Evolutionary conservation across 2,113 vertebrate genomes (phyloP).

Genomic region (Microtus richardsoni): DNA sequence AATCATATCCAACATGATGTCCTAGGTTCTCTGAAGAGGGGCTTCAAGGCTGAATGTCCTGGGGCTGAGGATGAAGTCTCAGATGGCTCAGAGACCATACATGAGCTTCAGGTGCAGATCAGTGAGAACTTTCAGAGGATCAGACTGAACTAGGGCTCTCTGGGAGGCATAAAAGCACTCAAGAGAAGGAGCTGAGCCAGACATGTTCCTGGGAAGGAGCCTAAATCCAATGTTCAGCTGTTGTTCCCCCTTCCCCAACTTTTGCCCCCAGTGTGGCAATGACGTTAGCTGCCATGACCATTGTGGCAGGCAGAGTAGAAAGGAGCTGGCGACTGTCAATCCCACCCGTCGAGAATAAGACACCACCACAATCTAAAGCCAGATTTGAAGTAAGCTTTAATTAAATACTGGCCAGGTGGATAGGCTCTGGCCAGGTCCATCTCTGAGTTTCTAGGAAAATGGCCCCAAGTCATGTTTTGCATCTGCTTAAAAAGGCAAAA

Average conservation of each 20-base stretch:
- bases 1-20: background rate
- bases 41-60: background rate
- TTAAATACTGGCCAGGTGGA: too few species aligned
- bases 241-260: background rate
- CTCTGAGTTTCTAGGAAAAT: too few species aligned
- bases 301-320: background rate
- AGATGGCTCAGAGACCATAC: background rate
- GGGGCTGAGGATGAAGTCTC: background rate
- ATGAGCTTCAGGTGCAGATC: background rate
- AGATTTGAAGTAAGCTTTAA: too few species aligned
- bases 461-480: too few species aligned
- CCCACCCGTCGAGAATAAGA: too few species aligned
- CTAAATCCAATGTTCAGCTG: background rate
- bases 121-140: background rate
- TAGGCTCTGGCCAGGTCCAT: too few species aligned
- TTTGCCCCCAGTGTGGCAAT: background rate
- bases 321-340: background rate
- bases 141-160: background rate
- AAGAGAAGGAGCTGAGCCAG: background rate
- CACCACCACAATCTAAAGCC: too few species aligned
- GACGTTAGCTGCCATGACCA: background rate
- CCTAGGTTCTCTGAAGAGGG: background rate
- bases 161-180: background rate
- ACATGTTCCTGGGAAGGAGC: background rate
- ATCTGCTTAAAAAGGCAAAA: too few species aligned